Evolutionary conservation across 2,797 vertebrate genomes (phyloP), one percentile per base, ranked within the genome.

Genomic region (Garrulus glandarius): DNA sequence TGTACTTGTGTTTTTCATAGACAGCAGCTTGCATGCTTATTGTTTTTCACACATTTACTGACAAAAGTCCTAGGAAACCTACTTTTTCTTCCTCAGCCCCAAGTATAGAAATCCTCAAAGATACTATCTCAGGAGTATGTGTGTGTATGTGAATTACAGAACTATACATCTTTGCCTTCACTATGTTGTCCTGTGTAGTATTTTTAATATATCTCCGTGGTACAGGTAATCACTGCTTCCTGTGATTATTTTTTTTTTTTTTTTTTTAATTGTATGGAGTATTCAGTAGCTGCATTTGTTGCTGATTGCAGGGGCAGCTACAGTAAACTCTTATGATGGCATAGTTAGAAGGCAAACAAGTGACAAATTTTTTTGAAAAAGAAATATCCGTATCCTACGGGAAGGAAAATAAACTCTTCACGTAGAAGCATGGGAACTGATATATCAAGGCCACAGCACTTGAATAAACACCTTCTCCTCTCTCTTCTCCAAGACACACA

Each of bases 81-180:
- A 4, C 9, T 56, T 77, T 83, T 80, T 75, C 49, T 89, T 74
- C 14, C 21, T 84, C 36, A 29, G 24, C 61, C 89, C 6, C 9
- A 78, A 74, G 14, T 39, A 36, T 0, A 47, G 36, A 71, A 71
- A 50, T 74, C 59, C 84, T 77, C 22, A 61, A 23, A 67, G 15
- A 65, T 4, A 19, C 9, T 13, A 1, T 53, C 16, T 15, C 9
- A 7, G 14, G 16, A 4, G 7, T 27, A 5, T 0, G 1, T 5
- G 9, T 0, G n/a, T 4, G 8, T 29, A 13, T 44, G 11, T 15
- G 22, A 63, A 0, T 74, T 92, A 61, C 9, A 55, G 55, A 76
- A 47, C 24, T 39, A 10, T 39, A 55, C 12, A 0, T 0, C 32
- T 79, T 41, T 3, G 13, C 24, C 22, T 55, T 90, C 22, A 11